Conservation (phyloP, 1,140 invertebrate genomes). For the Mactra quadrangularis region DNA sequence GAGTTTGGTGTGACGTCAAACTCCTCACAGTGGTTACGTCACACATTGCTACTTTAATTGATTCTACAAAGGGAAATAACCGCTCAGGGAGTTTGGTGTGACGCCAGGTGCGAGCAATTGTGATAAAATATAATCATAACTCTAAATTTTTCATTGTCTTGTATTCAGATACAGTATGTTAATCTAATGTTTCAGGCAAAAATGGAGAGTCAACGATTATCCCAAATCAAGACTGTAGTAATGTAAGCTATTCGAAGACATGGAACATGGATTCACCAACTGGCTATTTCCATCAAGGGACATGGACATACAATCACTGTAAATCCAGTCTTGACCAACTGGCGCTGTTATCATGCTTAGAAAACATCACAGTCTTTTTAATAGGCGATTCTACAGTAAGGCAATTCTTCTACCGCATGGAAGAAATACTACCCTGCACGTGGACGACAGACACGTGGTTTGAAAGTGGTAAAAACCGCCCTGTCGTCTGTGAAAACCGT, state of each 20-base stretch:
- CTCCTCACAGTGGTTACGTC: too few species aligned
- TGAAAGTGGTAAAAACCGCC: constrained; percentile 22
- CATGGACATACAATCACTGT: constrained; percentile 23
- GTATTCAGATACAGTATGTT: too few species aligned
- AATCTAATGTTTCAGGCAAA: too few species aligned
- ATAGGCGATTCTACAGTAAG: constrained; percentile 48
- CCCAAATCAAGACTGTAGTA: background rate
- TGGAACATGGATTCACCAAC: constrained; percentile 29
- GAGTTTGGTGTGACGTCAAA: too few species aligned
- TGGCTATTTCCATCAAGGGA: constrained; percentile 26
- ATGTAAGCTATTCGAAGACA: background rate
- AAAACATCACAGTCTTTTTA: constrained; percentile 4
- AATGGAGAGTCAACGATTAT: too few species aligned
- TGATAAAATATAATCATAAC: too few species aligned
- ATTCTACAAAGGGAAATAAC: too few species aligned
- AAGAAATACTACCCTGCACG: constrained; percentile 14
- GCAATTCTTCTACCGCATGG: constrained; percentile 24
- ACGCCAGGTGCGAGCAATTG: too few species aligned
- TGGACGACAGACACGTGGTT: constrained; percentile 39
- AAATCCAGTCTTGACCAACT: background rate
- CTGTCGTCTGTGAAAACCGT: background rate
- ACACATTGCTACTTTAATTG: too few species aligned
- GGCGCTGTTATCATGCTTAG: background rate
- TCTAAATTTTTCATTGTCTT: too few species aligned
- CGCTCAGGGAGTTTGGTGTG: too few species aligned